Conservation (phyloP, 1,140 invertebrate genomes). For the Caenorhabditis elegans region DNA sequence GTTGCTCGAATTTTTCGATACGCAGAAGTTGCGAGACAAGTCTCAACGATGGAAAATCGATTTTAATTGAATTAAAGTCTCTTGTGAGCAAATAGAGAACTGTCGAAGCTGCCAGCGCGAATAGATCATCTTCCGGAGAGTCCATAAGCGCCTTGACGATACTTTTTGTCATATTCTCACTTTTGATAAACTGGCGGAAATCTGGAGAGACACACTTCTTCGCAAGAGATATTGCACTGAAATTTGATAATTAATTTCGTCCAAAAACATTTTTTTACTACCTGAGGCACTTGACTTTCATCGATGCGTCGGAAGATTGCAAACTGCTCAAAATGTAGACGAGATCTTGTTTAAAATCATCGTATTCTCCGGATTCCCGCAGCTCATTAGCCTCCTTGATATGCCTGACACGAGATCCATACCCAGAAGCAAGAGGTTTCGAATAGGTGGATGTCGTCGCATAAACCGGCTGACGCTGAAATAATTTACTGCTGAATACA, state of each 20-base stretch:
- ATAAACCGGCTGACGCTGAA: background rate
- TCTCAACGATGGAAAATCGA: background rate
- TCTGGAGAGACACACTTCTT: constrained; percentile 50
- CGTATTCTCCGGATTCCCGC: constrained; percentile 52
- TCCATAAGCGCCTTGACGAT: constrained; percentile 45
- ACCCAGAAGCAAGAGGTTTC: background rate
- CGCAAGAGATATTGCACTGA: constrained; percentile 48
- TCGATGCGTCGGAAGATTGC: background rate
- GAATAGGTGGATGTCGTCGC: background rate
- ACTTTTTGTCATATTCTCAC: constrained; percentile 39
- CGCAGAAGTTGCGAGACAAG: constrained; percentile 36
- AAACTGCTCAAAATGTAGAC: constrained; percentile 53
- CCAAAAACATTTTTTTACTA: background rate
- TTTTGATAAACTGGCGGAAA: constrained; percentile 52
- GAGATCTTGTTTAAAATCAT: constrained; percentile 56
- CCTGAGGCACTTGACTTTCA: constrained; percentile 53
- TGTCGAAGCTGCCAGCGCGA: constrained; percentile 26
- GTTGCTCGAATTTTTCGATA: constrained; percentile 12
- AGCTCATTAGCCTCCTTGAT: constrained; percentile 52
- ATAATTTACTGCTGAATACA: background rate
- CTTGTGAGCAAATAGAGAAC: constrained; percentile 32
- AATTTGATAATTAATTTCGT: constrained; percentile 35
- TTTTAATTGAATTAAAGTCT: constrained; percentile 14
- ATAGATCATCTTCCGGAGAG: constrained; percentile 37
- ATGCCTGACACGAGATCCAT: constrained; percentile 35